Conservation (phyloP, 2,113 vertebrate species). For the Romanogobio albipinnatus region DNA sequence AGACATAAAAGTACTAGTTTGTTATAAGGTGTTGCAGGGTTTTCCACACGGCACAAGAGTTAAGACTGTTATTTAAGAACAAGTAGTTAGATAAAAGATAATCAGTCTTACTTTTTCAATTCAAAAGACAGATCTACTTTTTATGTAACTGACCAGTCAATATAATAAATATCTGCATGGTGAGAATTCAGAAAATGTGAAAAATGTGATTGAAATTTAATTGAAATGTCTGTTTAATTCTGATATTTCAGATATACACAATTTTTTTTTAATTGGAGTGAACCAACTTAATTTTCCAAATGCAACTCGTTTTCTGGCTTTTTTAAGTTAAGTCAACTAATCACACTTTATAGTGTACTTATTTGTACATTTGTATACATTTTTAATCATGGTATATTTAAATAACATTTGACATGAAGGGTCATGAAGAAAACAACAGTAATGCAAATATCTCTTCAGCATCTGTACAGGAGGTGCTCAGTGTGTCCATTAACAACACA, state of each 20-base stretch:
- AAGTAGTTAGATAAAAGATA: too few species aligned
- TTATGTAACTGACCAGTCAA: too few species aligned
- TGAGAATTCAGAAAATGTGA: not conserved
- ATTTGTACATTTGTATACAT: not conserved
- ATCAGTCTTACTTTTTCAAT: too few species aligned
- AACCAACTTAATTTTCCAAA: not conserved
- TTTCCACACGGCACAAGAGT: too few species aligned
- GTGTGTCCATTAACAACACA: not conserved
- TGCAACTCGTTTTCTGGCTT: not conserved
- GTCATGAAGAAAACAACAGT: not conserved
- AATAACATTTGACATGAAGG: not conserved
- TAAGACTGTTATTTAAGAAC: too few species aligned
- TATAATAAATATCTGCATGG: too few species aligned
- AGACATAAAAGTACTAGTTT: too few species aligned
- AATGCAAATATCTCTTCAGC: conserved; percentile 8
- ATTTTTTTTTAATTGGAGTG: not conserved
- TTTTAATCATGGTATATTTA: not conserved
- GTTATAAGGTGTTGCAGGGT: too few species aligned
- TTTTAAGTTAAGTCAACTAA: not conserved
- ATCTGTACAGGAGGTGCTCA: too few species aligned
- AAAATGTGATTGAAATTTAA: not conserved
- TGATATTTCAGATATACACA: not conserved
- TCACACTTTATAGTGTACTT: not conserved
- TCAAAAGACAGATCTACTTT: too few species aligned
- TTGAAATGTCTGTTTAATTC: not conserved